Evolutionary conservation across 2,888 invertebrate genomes (phyloP), one percentile per base, ranked within the genome.

Genomic region (Drosophila neonasuta): DNA sequence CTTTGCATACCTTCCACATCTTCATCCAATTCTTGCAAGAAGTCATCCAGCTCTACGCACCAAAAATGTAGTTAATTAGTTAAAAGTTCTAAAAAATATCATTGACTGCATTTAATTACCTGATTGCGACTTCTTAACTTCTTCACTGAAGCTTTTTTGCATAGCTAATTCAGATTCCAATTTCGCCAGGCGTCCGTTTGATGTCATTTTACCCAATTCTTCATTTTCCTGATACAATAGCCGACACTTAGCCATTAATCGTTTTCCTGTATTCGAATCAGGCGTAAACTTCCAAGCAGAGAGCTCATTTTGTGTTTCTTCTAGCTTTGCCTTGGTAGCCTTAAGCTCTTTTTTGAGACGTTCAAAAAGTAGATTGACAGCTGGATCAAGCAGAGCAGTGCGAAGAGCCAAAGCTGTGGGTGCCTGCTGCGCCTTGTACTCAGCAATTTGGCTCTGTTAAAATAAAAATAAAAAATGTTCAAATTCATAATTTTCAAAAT

Each of bases 211-310:
- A 10, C 99, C 99, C 17, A 99, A 93, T 88, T 99, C 99, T 91
- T 99, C 99, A 91, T 99, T 99, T 91, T 99, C 99, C 82, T 98
- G 97, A 89, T 98, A 96, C 49, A 99, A 92, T 77, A 97, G 92
- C 70, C 98, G 94, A 90, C 99, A 99, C 90, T 98, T 98, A 9
- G 98, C 98, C 99, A 99, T 99, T 77, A 99, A 92, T 78, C 98
- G 94, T 91, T 99, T 99, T 74, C 99, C 99, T 49, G 98, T 98
- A 92, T 98, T 98, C 72, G 98, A 98, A 91, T 99, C 99, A n/a
- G 99, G 98, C 11, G 99, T 99, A 91, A 99, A 99, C 92, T 99
- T 99, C 98, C 99, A 99, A 2, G 99, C 99, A 60, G 97, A 96
- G 48, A 99, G 92, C 92, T 99, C 99, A 91, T 97, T 98, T 91